Conservation (phyloP, 2,888 invertebrate species). For the Standfussiana lucernea region DNA sequence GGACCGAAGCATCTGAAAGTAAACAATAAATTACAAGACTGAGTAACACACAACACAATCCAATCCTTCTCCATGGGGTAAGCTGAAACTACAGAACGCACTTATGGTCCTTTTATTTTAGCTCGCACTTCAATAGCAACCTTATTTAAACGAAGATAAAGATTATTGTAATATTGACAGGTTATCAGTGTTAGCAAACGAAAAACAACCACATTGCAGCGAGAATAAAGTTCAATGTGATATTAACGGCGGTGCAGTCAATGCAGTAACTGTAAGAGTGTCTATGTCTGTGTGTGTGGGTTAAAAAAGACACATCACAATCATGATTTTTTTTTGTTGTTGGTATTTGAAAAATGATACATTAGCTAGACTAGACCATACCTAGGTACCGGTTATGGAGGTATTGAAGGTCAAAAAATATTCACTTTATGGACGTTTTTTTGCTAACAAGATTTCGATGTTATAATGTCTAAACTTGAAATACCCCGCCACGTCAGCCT, state of each 20-base stretch:
- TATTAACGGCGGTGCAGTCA: neutral
- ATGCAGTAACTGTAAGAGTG: neutral
- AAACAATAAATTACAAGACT: neutral
- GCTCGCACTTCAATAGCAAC: neutral
- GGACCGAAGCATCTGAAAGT: constrained; percentile 74
- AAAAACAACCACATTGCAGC: neutral
- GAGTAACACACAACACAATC: neutral
- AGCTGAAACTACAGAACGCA: neutral
- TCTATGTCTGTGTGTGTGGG: neutral
- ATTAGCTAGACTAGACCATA: neutral
- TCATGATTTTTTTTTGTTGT: neutral
- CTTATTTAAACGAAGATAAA: neutral
- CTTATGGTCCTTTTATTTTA: neutral
- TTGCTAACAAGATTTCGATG: neutral
- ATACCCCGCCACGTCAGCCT: no score
- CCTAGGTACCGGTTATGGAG: neutral
- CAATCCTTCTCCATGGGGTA: neutral
- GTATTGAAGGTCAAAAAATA: no score
- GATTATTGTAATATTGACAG: neutral
- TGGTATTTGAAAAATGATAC: neutral
- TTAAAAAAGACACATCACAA: no score
- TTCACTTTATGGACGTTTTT: neutral
- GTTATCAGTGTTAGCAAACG: neutral
- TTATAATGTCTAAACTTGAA: neutral
- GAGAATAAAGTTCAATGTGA: neutral